phyloP scores from a whole-genome alignment of 2,797 vertebrate species.

The Hipposideros larvatus region DNA sequence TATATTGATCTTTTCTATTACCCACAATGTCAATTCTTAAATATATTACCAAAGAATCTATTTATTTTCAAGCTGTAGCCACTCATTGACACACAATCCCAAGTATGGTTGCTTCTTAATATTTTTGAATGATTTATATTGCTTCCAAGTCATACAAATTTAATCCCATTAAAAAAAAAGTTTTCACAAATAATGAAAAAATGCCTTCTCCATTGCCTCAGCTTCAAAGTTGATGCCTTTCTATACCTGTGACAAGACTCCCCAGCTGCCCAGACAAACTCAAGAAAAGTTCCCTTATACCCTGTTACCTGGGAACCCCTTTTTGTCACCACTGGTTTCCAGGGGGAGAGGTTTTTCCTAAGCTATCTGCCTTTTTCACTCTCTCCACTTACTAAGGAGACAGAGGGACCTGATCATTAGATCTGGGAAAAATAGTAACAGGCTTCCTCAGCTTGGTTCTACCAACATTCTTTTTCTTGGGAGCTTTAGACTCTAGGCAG shows the following conservation, averaged over 20 bases:
- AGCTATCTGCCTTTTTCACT: background rate
- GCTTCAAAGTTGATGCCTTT: background rate
- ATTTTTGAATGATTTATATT: constrained; percentile 43
- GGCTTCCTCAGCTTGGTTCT: background rate
- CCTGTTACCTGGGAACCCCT: background rate
- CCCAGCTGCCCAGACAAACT: background rate
- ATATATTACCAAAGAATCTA: constrained; percentile 11
- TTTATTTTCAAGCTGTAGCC: constrained; percentile 26
- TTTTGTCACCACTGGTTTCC: background rate
- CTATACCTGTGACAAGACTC: background rate
- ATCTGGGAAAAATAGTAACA: background rate
- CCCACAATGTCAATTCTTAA: background rate
- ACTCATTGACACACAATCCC: constrained; percentile 23
- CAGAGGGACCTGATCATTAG: background rate
- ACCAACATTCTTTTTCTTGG: background rate
- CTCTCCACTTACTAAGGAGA: background rate
- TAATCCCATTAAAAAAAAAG: background rate
- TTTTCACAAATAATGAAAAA: constrained; percentile 10
- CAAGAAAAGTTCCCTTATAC: background rate
- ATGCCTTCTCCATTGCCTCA: background rate
- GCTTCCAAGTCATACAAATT: constrained; percentile 33
- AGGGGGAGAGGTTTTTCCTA: background rate
- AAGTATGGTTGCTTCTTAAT: background rate
- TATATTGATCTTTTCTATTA: constrained; percentile 9
- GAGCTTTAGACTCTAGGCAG: background rate